Percentiles rank a stretch among this genome's conserved stretches.
phyloP scores from a whole-genome alignment of 92 coral and sea anemone species.

The Micromussa lordhowensis region DNA sequence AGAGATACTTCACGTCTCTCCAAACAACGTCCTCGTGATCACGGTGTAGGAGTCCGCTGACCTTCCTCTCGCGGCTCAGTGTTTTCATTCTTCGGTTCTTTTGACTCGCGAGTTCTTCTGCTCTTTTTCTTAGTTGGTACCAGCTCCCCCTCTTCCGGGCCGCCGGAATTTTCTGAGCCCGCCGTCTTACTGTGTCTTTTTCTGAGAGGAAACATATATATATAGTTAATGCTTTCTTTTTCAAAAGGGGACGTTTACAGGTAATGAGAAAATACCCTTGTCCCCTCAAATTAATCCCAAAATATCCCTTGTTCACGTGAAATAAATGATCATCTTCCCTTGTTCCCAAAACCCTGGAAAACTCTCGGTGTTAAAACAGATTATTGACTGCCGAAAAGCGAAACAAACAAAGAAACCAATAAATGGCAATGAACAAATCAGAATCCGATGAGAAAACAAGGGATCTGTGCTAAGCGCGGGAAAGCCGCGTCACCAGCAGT shows the following conservation, averaged over 20 bases:
- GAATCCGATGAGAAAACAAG: background rate
- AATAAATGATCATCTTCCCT: too few species aligned
- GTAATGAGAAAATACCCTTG: too few species aligned
- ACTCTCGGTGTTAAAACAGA: too few species aligned
- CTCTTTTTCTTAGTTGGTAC: slow-evolving; percentile 90
- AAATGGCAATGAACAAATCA: background rate
- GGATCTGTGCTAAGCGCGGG: background rate
- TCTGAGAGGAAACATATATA: slow-evolving; percentile 29
- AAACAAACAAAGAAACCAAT: too few species aligned
- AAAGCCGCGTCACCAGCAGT: background rate
- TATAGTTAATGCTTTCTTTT: too few species aligned
- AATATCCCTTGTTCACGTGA: too few species aligned
- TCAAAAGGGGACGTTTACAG: too few species aligned
- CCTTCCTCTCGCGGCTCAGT: slow-evolving; percentile 87
- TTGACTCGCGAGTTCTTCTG: slow-evolving; percentile 81
- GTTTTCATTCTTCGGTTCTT: slow-evolving; percentile 75
- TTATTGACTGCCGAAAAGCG: too few species aligned
- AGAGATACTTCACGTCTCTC: background rate
- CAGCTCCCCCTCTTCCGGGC: slow-evolving; percentile 92
- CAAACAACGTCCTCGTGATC: background rate
- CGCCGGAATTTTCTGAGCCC: slow-evolving; percentile 78
- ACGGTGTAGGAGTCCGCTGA: slow-evolving; percentile 82
- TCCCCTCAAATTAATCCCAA: too few species aligned
- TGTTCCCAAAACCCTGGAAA: too few species aligned
- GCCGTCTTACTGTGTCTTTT: slow-evolving; percentile 90